A percentile compares a stretch with the other conserved stretches of the same genome.
Evolutionary conservation across 1,140 invertebrate species (phyloP).

Genomic region (Sycophila sp.): DNA sequence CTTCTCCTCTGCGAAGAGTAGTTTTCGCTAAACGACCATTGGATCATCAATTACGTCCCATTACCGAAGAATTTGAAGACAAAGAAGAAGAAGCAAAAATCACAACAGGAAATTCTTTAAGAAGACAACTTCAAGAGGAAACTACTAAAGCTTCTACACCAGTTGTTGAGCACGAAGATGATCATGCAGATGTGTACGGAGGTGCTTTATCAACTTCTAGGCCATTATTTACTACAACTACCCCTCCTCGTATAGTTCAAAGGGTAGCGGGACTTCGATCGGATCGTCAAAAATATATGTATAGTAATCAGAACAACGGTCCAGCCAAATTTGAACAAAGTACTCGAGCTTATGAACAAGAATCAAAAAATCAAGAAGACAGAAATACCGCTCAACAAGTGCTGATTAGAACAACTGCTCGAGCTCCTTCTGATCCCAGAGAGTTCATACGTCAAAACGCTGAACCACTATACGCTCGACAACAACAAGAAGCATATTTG

Average conservation of each 20-base stretch:
- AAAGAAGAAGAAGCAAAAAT: slow-evolving; percentile 54
- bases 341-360: slow-evolving; percentile 44
- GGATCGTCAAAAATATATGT: slow-evolving; percentile 56
- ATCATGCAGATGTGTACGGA: slow-evolving; percentile 74
- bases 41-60: slow-evolving; percentile 55
- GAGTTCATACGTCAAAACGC: slow-evolving; percentile 53
- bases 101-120: slow-evolving; percentile 64
- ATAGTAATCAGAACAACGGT: slow-evolving; percentile 62
- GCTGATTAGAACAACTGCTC: slow-evolving; percentile 47
- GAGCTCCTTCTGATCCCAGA: slow-evolving; percentile 40
- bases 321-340: slow-evolving; percentile 58
- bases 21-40: slow-evolving; percentile 63
- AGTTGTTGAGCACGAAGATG: slow-evolving; percentile 60
- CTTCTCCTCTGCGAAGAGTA: slow-evolving; percentile 52
- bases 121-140: slow-evolving; percentile 69
- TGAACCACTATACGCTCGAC: slow-evolving; percentile 56
- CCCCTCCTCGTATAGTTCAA: slow-evolving; percentile 59
- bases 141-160: slow-evolving; percentile 56
- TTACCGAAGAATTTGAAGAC: slow-evolving; percentile 59
- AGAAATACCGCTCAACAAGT: slow-evolving; percentile 52
- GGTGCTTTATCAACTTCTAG: slow-evolving; percentile 71
- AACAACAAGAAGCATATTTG: slow-evolving; percentile 52
- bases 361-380: slow-evolving; percentile 50
- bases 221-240: slow-evolving; percentile 74
- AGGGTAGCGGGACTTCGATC: slow-evolving; percentile 46